Percentiles rank a stretch among this genome's conserved stretches.
Evolutionary conservation across 2,888 invertebrate species (phyloP).

Genomic region (Ceraclea dissimilis): DNA sequence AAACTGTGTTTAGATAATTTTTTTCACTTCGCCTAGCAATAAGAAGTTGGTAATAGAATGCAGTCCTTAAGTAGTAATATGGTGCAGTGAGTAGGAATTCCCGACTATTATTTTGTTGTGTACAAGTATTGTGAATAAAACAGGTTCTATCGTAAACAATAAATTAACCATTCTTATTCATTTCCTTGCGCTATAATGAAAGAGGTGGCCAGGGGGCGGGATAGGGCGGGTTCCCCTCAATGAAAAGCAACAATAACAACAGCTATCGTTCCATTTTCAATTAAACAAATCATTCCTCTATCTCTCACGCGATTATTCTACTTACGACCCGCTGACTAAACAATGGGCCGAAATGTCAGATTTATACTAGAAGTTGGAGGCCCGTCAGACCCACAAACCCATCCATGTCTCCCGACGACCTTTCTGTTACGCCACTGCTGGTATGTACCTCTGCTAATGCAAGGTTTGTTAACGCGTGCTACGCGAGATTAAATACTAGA

Average conservation of each 20-base stretch:
- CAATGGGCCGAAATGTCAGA: slow-evolving; percentile 5
- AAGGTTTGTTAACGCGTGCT: neutral
- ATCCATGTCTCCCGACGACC: neutral
- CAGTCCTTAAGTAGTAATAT: neutral
- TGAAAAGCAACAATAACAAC: slow-evolving; percentile 4
- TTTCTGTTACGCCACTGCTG: neutral
- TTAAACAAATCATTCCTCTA: slow-evolving; percentile 6
- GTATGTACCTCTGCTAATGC: neutral
- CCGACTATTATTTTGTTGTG: neutral
- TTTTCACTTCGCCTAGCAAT: too few species aligned
- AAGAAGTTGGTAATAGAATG: neutral
- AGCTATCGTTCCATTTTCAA: slow-evolving; percentile 5
- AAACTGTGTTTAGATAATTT: too few species aligned
- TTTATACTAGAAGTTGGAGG: slow-evolving; percentile 1
- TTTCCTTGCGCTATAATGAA: neutral
- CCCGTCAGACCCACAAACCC: neutral
- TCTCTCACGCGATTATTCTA: slow-evolving; percentile 4
- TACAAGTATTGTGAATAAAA: neutral
- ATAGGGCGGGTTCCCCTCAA: neutral
- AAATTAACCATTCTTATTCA: slow-evolving; percentile 4
- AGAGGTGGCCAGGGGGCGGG: neutral
- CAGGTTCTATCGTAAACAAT: slow-evolving; percentile 1
- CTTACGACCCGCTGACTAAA: neutral
- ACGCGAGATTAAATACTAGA: neutral
- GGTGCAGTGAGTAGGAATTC: neutral